Base-by-base conservation (phyloP, 1,140 invertebrate species). In the Mesaphorura yosii region DNA sequence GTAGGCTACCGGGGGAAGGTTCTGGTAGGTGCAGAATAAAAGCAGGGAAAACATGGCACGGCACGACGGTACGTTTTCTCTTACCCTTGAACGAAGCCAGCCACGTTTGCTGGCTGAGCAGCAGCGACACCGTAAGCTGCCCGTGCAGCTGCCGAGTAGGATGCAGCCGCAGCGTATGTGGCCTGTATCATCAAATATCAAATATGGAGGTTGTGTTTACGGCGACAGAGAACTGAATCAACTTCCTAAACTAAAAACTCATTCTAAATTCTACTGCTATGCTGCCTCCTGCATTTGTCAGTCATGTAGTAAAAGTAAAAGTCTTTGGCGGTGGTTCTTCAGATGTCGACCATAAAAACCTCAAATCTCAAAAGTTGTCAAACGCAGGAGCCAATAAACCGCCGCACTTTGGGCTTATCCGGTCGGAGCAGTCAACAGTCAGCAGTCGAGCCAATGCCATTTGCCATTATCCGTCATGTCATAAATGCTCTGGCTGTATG, bases 81-180 rank as follows among this genome's bases (percentile, higher is more conserved):
- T 64, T 73, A 74, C 57, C 69, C 68, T 20, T 72, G 72, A 19
- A 73, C 72, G n/a, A 70, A 66, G 31, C 66, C 65, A 48, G 67
- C 81, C 76, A 66, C 79, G 72, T 55, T 77, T 72, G 56, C 78
- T 73, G 62, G 78, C 75, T 69, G 78, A 72, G 70, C 69, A 22
- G 82, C 77, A 59, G 82, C 78, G 58, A 79, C 80, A 57, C 78
- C 78, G 65, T 83, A 82, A 59, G 81, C 53, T 51, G 60, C 80
- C 63, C 84, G 84, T 44, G 85, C 83, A 38, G 84, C 86, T 29
- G 86, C 82, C 46, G 84, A 83, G 64, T 86, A 85, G 34, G 80
- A 81, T 27, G 86, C 86, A 56, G 83, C 85, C 62, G 84, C 84
- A 67, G 82, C 85, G 69, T 83, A 84, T 58, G 78, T 81, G 57